Conservation (phyloP, 2,888 invertebrate species). For the Pandemis heparana region DNA sequence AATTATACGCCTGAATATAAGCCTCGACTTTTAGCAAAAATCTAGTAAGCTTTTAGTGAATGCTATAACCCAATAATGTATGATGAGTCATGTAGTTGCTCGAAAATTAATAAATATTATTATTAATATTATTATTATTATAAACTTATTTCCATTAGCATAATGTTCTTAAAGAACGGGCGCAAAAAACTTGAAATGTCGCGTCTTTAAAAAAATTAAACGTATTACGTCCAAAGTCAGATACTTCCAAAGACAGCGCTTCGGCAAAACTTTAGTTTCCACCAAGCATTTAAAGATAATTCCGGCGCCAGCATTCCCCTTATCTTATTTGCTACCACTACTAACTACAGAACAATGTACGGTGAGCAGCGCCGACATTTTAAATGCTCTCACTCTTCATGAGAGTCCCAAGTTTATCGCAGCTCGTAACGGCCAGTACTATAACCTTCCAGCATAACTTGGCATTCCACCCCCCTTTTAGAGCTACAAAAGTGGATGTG, state of each 20-base stretch:
- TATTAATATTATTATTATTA: no score
- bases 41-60: no score
- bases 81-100: no score
- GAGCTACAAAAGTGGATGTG: conserved; percentile 46
- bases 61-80: no score
- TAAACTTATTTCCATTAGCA: background rate
- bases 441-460: conserved; percentile 57
- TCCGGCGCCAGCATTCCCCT: conserved; percentile 28
- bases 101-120: background rate
- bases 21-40: no score
- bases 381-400: conserved; percentile 81
- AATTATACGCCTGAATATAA: no score
- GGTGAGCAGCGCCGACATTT: conserved; percentile 81
- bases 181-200: background rate
- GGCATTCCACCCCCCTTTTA: conserved; percentile 55
- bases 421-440: conserved; percentile 75
- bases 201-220: background rate
- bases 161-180: background rate
- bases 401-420: conserved; percentile 80
- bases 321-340: conserved; percentile 62
- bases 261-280: conserved; percentile 1
- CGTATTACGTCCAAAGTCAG: background rate
- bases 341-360: conserved; percentile 74
- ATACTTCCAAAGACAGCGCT: background rate
- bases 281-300: conserved; percentile 20